Evolutionary conservation across 2,888 invertebrate genomes (phyloP), one percentile per base, ranked within the genome.

Genomic region (Synergus itoensis): DNA sequence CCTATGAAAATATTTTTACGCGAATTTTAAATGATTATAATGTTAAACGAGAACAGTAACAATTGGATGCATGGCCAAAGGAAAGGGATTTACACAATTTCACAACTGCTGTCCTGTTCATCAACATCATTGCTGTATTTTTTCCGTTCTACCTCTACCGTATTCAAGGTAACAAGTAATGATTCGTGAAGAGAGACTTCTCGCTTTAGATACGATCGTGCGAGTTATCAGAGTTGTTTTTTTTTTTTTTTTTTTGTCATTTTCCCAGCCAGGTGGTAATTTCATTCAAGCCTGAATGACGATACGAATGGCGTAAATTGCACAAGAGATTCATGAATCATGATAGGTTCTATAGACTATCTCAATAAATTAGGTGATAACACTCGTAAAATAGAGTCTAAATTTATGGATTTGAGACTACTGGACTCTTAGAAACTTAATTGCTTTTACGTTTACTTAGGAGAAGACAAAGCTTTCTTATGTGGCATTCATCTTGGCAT

Each of bases 101-200:
- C 89, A 88, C 87, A 89, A 89, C 89, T 89, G 90, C 90, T 90
- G 91, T 89, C 91, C 90, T 87, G 89, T 91, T 86, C 90, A 90
- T 89, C 90, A 90, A 86, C 90, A 88, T 88, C 89, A 88, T 88
- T 90, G 90, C 90, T 89, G 90, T 90, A 88, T 90, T 88, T 87
- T 90, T 88, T 88, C 87, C 87, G 87, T 88, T 85, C 88, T 87
- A 86, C 89, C 89, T 88, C 89, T 90, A 82, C 90, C 90, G 87
- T 88, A 88, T 85, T 87, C 88, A 90, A 91, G 91, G 90, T 91
- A 91, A 91, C 89, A 89, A 85, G 87, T 87, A 88, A 45, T 11
- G 18, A 21, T 28, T 67, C 43, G 67, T 2, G 67, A 88, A 83
- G 84, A 84, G 85, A 84, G 77, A 80, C 79, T 82, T 83, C 77